A percentile compares a stretch with the other conserved stretches of the same genome.
Evolutionary conservation across 2,888 invertebrate species (phyloP).

Genomic region (Sepiola atlantica): DNA sequence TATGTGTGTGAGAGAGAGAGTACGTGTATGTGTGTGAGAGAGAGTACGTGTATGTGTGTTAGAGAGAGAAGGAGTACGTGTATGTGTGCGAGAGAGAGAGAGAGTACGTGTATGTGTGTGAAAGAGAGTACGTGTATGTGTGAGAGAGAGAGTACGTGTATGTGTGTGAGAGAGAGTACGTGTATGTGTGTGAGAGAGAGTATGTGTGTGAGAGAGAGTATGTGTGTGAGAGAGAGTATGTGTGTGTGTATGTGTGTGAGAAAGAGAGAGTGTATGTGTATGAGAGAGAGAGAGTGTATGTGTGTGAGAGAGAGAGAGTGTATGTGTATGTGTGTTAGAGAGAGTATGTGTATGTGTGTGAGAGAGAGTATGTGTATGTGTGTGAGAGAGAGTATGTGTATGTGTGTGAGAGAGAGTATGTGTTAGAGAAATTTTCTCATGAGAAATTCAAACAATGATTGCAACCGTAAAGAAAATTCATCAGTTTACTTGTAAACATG

Average conservation of each 20-base stretch:
- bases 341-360: background rate
- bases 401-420: too few species aligned
- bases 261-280: too few species aligned
- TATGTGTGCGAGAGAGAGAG: background rate
- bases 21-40: constrained; percentile 20
- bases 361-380: too few species aligned
- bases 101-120: background rate
- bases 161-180: too few species aligned
- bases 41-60: constrained; percentile 10
- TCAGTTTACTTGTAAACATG: too few species aligned
- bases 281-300: background rate
- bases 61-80: background rate
- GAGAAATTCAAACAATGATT: too few species aligned
- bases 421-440: too few species aligned
- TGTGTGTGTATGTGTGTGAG: too few species aligned
- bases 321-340: background rate
- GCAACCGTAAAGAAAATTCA: too few species aligned
- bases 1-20: constrained; percentile 47
- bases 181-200: background rate
- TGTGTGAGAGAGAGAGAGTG: background rate
- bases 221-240: background rate
- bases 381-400: too few species aligned
- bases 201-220: background rate
- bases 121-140: background rate
- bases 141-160: background rate